These are phyloP conservation scores for Congeria kusceri DNA, from an alignment of 2,888 invertebrate species.

Conservation along the genomic window DNA sequence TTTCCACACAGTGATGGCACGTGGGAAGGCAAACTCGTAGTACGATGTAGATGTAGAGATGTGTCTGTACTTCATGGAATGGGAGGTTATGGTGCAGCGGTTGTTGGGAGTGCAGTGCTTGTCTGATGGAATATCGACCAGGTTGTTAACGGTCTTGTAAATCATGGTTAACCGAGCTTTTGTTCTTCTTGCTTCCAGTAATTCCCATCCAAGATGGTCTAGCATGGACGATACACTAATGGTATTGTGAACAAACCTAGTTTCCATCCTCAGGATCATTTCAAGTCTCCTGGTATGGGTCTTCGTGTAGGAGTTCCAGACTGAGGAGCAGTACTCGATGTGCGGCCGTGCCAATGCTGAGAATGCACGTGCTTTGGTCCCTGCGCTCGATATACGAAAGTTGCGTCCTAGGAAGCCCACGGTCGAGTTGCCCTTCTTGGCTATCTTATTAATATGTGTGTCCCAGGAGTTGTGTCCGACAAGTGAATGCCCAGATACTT, in stretches of 20 bases:
- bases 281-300: too few species aligned
- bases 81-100: neutral
- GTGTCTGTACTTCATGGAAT: neutral
- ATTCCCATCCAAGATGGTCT: neutral
- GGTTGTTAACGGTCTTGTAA: neutral
- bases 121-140: neutral
- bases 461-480: neutral
- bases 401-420: neutral
- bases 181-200: neutral
- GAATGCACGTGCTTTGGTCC: neutral
- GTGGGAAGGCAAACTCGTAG: neutral
- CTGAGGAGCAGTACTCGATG: neutral
- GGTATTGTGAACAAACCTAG: neutral
- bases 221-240: neutral
- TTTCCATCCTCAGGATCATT: neutral
- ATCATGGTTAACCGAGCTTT: neutral
- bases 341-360: neutral
- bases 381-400: neutral
- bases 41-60: constrained; percentile 9
- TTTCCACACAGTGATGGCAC: constrained; percentile 4
- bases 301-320: neutral
- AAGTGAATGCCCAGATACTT: too few species aligned
- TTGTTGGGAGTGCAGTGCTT: neutral
- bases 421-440: neutral
- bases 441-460: neutral